Evolutionary conservation across 1,140 invertebrate genomes (phyloP), one percentile per base, ranked within the genome.

Genomic region (Maniola jurtina): DNA sequence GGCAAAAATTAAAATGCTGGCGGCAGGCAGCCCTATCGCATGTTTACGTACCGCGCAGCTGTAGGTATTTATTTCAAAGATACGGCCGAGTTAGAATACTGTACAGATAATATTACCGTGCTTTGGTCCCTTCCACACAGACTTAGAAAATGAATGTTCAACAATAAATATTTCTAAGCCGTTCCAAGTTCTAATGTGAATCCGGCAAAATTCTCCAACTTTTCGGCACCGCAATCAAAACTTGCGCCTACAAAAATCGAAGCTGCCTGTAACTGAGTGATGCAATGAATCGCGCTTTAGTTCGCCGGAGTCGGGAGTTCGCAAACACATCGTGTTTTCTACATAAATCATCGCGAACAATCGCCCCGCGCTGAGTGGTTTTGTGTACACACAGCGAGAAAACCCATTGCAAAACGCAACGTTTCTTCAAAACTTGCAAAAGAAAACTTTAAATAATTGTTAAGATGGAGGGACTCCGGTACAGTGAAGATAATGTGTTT

Each of bases 341-440:
- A 71, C 70, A 71, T 71, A 68, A 71, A 71, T 71, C 70, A 71
- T 68, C 45, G 61, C 50, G 58, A 64, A 71, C 70, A 72, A 72
- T 72, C 70, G 63, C 58, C 42, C 14, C 38, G 36, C 62, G 58
- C 58, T 72, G 66, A 72, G 70, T 68, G 70, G 57, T 65, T 71
- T 61, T 36, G 50, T 14, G 42, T 36, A 48, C 61, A 61, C 36
- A 58, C 16, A 55, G 36, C 35, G 14, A 13, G 36, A 25, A 52
- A 55, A n/a, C 4, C 16, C 8, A n/a, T 4, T 5, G 5, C 10
- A n/a, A 34, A 34, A 50, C 16, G 47, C 47, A 8, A 25, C 16
- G 50, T 42, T 11, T 9, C n/a, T n/a, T n/a, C n/a, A n/a, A n/a
- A n/a, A n/a, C n/a, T n/a, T n/a, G n/a, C n/a, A n/a, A n/a, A n/a